These are phyloP conservation scores for Loriculus beryllinus DNA, from an alignment of 2,797 vertebrate genomes.

Conservation along the genomic window DNA sequence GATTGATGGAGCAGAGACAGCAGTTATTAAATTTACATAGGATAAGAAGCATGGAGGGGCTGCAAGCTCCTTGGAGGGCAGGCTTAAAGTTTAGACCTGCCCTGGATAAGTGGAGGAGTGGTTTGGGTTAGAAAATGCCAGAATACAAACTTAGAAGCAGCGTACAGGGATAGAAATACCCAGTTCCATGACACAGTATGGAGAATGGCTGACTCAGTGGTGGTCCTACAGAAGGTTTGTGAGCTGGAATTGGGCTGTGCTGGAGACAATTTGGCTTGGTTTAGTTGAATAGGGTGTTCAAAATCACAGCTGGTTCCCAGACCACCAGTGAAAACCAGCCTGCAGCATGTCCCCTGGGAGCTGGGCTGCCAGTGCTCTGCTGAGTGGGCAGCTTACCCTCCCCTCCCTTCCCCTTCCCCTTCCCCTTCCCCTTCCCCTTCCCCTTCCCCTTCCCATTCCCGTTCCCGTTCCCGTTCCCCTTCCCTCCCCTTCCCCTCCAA, in stretches of 20 bases:
- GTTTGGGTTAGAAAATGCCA: background rate
- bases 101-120: background rate
- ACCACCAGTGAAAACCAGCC: background rate
- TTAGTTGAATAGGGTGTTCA: slow-evolving; percentile 6
- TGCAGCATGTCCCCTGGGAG: background rate
- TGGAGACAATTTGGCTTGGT: background rate
- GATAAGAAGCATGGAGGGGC: background rate
- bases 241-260: background rate
- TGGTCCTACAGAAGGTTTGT: background rate
- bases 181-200: background rate
- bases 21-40: background rate
- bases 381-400: background rate
- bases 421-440: background rate
- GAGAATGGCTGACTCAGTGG: background rate
- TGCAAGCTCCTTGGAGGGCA: background rate
- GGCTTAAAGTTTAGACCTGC: background rate
- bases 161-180: background rate
- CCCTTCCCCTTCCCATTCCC: too few relatives aligned
- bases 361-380: background rate
- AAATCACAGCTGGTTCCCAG: background rate
- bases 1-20: background rate
- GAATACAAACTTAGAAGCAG: background rate
- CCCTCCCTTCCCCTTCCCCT: rapidly evolving
- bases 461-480: too few relatives aligned
- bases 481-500: rapidly evolving